Percentiles rank a stretch among this genome's conserved stretches.
These are phyloP conservation scores for Spilarctia lutea DNA, from an alignment of 2,888 invertebrate genomes.

Conservation along the genomic window DNA sequence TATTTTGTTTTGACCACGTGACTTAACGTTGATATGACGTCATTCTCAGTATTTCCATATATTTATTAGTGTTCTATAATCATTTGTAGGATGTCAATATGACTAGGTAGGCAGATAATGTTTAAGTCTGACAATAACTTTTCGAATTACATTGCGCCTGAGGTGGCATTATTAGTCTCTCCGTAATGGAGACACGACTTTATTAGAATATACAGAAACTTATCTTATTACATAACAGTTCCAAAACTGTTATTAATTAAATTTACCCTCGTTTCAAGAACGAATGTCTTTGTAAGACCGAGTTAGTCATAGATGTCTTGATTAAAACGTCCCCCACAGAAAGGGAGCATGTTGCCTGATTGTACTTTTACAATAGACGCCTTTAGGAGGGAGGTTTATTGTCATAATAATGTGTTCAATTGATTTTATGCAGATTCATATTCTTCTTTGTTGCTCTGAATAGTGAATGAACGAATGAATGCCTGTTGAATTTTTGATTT, in stretches of 20 bases:
- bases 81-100: too few relatives aligned
- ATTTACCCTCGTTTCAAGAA: slow-evolving; percentile 1
- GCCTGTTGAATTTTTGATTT: neutral
- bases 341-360: neutral
- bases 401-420: neutral
- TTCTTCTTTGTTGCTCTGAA: neutral
- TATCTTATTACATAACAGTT: neutral
- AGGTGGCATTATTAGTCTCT: neutral
- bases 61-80: too few relatives aligned
- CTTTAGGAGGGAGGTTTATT: neutral
- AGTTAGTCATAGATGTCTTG: slow-evolving; percentile 1
- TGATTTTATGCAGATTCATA: neutral
- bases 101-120: neutral
- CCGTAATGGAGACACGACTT: neutral
- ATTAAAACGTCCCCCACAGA: slow-evolving; percentile 3
- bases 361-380: neutral
- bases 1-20: too few relatives aligned
- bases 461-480: neutral
- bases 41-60: too few relatives aligned
- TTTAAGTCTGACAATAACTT: neutral
- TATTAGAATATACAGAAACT: neutral
- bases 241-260: neutral
- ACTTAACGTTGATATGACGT: too few relatives aligned
- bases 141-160: neutral
- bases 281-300: neutral